Base-by-base conservation (phyloP, 2,888 invertebrate species). In the Acrobasis suavella region DNA sequence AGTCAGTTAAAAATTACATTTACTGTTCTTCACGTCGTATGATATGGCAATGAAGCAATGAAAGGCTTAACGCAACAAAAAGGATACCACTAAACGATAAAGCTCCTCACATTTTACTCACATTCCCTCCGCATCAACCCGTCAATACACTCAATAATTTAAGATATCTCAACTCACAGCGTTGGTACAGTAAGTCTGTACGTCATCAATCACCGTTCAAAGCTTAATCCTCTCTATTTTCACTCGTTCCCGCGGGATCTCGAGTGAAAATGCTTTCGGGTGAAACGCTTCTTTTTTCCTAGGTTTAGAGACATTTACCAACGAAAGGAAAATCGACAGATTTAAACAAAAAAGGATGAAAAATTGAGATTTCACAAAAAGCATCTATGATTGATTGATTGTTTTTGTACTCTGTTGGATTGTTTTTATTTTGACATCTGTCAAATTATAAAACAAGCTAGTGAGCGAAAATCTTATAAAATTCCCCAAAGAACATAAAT, bases 131-230 rank as follows among this genome's bases (percentile, higher is more conserved):
- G 32, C 7, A 60, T 60, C 37, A 51, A 37, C 7, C 14, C n/a
- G 50, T 50, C 50, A 50, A 60, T 50, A 12, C 51, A 52, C 50
- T 60, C 51, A 22, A 60, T 60, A 42, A 60, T 60, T 51, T 39
- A 50, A 49, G 62, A 37, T 62, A 62, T 62, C 65, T 63, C 59
- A 64, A 64, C 67, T 66, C 64, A 70, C 63, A 22, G 22, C 32
- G 32, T 32, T 8, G 32, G 32, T 32, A 60, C 52, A 66, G 46
- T n/a, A 46, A 46, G 62, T 67, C 54, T 38, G 54, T 59, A 55
- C 51, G 63, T 63, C 68, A 71, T 71, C 69, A 65, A 69, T 71
- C 71, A 67, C 67, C 56, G 69, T 66, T 68, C 55, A 52, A 62
- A 63, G 58, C 60, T 63, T 68, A 63, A 64, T 66, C 63, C 65